These are phyloP conservation scores for Halcyon leucocephala DNA, from an alignment of 2,797 vertebrate species.

Conservation along the genomic window DNA sequence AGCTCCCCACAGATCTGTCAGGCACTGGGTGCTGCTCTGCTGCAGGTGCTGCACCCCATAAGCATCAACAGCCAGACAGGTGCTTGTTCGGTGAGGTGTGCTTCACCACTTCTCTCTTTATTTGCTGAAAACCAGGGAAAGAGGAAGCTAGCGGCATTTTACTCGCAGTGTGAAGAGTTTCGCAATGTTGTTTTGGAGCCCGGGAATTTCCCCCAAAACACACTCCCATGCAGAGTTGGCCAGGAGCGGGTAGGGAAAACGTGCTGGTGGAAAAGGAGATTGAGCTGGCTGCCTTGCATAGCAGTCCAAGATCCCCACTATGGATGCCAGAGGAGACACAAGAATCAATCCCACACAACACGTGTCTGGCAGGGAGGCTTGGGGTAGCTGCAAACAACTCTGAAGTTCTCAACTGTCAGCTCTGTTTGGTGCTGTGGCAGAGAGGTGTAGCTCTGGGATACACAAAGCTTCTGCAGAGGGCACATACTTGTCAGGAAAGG, in stretches of 20 bases:
- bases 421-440: background rate
- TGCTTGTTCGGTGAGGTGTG: background rate
- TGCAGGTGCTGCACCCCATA: background rate
- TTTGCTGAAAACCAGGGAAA: background rate
- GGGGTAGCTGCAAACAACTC: rapidly evolving
- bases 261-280: background rate
- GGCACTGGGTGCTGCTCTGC: rapidly evolving
- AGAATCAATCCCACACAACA: background rate
- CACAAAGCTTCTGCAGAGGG: background rate
- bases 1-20: background rate
- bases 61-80: rapidly evolving
- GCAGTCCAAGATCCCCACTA: background rate
- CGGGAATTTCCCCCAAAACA: background rate
- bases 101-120: background rate
- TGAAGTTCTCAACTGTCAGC: background rate
- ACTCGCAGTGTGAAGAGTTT: background rate
- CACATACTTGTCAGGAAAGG: background rate
- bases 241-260: background rate
- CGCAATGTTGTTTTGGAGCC: background rate
- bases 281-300: background rate
- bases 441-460: background rate
- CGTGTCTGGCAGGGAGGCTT: rapidly evolving
- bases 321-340: background rate
- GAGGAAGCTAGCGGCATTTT: background rate
- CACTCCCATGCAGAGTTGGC: background rate